Conservation (phyloP, 2,888 invertebrate species). For the Drosophila prostipennis region DNA sequence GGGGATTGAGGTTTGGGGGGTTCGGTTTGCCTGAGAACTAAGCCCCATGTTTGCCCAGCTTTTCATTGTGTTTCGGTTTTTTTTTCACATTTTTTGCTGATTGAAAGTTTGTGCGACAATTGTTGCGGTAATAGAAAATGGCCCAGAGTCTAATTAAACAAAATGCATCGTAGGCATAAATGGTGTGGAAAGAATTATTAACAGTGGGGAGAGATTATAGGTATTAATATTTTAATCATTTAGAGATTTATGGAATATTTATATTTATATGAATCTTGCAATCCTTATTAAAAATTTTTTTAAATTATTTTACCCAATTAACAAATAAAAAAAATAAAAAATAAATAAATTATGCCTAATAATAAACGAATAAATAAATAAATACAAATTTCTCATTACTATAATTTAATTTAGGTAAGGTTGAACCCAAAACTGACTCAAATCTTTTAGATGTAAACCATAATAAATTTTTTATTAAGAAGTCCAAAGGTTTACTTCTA, state of each 20-base stretch:
- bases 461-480: no score
- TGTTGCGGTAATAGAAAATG: slow-evolving; percentile 70
- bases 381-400: no score
- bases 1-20: no score
- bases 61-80: slow-evolving; percentile 42
- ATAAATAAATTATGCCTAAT: no score
- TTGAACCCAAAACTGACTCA: no score
- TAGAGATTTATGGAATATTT: background rate
- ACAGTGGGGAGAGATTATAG: background rate
- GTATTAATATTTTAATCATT: slow-evolving; percentile 1
- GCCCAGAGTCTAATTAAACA: slow-evolving; percentile 57
- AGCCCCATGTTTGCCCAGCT: slow-evolving; percentile 59
- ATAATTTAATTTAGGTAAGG: no score
- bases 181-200: background rate
- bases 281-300: no score
- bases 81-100: slow-evolving; percentile 38
- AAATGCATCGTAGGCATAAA: slow-evolving; percentile 37
- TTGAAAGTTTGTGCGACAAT: slow-evolving; percentile 73
- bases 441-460: no score
- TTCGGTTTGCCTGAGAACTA: slow-evolving; percentile 21
- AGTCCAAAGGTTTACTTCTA: no score
- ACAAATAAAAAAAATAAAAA: no score
- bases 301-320: no score
- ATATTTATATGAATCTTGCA: background rate
- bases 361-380: no score